These are phyloP conservation scores for Euleptes europaea DNA, from an alignment of 2,113 vertebrate genomes.

Conservation along the genomic window DNA sequence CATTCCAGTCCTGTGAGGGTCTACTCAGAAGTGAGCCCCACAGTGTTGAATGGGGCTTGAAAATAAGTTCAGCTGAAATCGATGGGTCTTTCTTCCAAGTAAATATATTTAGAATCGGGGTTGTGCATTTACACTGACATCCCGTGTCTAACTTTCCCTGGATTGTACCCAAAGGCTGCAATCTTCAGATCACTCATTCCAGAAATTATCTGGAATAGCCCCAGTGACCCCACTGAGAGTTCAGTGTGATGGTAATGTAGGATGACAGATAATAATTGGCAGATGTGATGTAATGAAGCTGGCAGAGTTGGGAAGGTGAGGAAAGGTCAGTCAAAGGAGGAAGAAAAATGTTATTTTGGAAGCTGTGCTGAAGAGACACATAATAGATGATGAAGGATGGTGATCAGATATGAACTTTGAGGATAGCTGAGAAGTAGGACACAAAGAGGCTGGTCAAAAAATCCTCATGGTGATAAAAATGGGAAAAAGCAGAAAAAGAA, in stretches of 20 bases:
- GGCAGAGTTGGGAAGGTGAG: background rate
- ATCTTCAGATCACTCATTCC: background rate
- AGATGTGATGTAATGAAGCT: slow-evolving; percentile 1
- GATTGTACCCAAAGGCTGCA: background rate
- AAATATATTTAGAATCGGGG: background rate
- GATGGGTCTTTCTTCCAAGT: background rate
- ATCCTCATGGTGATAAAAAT: background rate
- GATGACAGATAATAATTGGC: slow-evolving; percentile 17
- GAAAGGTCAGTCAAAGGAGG: background rate
- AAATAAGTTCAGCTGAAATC: background rate
- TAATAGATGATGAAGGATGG: background rate
- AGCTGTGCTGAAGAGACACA: background rate
- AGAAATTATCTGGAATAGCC: slow-evolving; percentile 12
- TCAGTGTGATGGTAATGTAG: background rate
- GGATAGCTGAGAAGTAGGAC: background rate
- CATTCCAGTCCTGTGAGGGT: no score
- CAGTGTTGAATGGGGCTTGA: background rate
- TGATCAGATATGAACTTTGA: background rate
- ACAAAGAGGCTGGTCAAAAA: background rate
- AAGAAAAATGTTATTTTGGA: background rate
- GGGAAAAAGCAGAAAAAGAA: background rate
- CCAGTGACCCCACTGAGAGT: background rate
- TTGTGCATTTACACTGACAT: background rate
- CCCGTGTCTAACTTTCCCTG: background rate
- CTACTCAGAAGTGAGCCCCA: no score